Percentiles rank a stretch among this genome's conserved stretches.
Evolutionary conservation across 2,888 invertebrate genomes (phyloP).

Genomic region (Amphipyra berbera): DNA sequence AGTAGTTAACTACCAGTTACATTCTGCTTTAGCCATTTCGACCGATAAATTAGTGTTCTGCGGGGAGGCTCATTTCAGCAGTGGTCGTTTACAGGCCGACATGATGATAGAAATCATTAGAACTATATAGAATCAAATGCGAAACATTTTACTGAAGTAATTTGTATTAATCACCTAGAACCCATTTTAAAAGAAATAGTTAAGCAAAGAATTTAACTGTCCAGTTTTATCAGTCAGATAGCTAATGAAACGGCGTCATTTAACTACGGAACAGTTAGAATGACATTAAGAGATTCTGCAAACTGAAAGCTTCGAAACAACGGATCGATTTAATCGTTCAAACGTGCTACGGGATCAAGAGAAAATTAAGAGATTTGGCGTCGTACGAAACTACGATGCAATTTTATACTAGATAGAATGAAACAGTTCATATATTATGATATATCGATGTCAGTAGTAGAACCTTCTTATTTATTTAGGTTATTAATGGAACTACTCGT

Average conservation of each 20-base stretch:
- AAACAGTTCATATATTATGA: slow-evolving; percentile 9
- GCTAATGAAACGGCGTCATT: slow-evolving; percentile 46
- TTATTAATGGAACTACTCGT: slow-evolving; percentile 33
- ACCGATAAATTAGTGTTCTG: no score
- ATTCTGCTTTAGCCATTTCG: no score
- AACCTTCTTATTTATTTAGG: slow-evolving; percentile 29
- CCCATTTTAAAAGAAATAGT: slow-evolving; percentile 2
- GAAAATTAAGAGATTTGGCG: slow-evolving; percentile 41
- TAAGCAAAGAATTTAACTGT: slow-evolving; percentile 30
- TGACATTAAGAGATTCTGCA: slow-evolving; percentile 48
- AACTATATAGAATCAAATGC: no score
- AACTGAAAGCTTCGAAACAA: slow-evolving; percentile 38
- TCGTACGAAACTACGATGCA: slow-evolving; percentile 7
- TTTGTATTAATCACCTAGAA: slow-evolving; percentile 8
- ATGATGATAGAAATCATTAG: no score
- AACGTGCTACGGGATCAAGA: slow-evolving; percentile 40
- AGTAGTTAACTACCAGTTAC: no score
- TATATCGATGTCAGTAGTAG: slow-evolving; percentile 1
- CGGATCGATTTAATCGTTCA: slow-evolving; percentile 50
- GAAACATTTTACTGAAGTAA: not conserved
- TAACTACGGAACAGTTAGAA: slow-evolving; percentile 48
- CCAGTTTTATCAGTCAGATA: slow-evolving; percentile 31
- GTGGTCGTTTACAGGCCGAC: no score
- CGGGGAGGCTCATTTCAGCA: no score
- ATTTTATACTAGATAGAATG: slow-evolving; percentile 18